Base-by-base conservation (phyloP, 2,113 vertebrate genomes). In the Rhipidura dahli region DNA sequence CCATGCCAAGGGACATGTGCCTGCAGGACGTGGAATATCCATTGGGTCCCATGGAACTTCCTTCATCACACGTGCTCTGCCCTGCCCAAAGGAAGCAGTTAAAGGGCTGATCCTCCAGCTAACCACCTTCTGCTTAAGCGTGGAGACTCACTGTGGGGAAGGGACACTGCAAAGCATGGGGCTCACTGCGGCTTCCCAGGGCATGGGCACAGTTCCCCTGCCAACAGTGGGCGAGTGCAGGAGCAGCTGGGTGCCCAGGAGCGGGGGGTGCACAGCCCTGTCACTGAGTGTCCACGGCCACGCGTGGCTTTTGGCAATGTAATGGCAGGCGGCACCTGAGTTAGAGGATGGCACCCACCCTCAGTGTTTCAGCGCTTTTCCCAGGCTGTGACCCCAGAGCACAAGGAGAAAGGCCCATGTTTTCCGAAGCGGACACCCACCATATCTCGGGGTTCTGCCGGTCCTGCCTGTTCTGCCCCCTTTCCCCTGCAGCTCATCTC, bases 231-330 rank as follows among this genome's bases (percentile, higher is more conserved):
- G 26, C 0, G 2, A 44, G 8, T 0, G 1, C 39, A 73, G 33
- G 70, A 51, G 37, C 24, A 3, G 2, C 9, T 19, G 42, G 15
- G 69, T 66, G 51, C 56, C 57, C 42, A 15, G 59, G n/a, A 51
- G 49, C 0, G 2, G 16, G 16, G 19, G 5, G 3, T 40, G 33
- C 59, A 22, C 57, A 18, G 0, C 11, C 65, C 37, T 56, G 60
- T 9, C 73, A 30, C 22, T 13, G 81, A 45, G 18, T 33, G 56
- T 13, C 61, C 53, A 12, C 0, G 0, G 49, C 14, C 0, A 0
- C 23, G 51, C 8, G 1, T 1, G 0, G 28, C 69, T 82, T 76
- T 75, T 40, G 49, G 18, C 64, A 53, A 10, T 0, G 2, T 4
- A 51, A 64, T 37, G 54, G 37, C 56, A 83, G 87, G 60, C 0